These are phyloP conservation scores for Coenobita brevimanus DNA, from an alignment of 1,140 invertebrate genomes.

Conservation along the genomic window DNA sequence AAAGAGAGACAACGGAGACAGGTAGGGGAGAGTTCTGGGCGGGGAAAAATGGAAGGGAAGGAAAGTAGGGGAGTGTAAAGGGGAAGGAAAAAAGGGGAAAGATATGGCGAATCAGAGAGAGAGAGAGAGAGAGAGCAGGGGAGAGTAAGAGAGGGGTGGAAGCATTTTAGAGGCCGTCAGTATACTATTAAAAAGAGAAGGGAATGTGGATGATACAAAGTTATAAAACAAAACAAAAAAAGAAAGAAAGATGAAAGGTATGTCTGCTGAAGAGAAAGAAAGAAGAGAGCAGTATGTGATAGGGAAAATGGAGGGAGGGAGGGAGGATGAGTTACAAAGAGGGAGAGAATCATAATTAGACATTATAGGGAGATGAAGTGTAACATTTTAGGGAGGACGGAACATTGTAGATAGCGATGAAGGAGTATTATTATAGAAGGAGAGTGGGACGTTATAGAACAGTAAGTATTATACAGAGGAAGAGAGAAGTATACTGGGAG, in stretches of 20 bases:
- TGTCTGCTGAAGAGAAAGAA: background rate
- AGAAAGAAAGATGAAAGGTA: background rate
- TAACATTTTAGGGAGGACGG: too few relatives aligned
- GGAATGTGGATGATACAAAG: background rate
- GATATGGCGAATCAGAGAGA: background rate
- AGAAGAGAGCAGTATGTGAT: background rate
- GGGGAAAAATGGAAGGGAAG: background rate
- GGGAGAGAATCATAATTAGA: too few relatives aligned
- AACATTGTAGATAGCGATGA: too few relatives aligned
- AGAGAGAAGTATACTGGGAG: background rate
- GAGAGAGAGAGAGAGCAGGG: slow-evolving; percentile 10
- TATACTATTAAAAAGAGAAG: too few relatives aligned
- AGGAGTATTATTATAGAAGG: too few relatives aligned
- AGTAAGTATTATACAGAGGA: background rate
- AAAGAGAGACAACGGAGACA: background rate
- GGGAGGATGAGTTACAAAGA: too few relatives aligned
- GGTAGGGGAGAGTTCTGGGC: background rate
- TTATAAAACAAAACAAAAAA: slow-evolving; percentile 1
- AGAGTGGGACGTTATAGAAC: background rate
- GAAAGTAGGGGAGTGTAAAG: background rate
- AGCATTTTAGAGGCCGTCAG: too few relatives aligned
- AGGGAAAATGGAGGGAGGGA: background rate
- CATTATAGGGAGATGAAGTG: too few relatives aligned
- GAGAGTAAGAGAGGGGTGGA: slow-evolving; percentile 6
- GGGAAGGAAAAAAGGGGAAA: background rate